phyloP scores from a whole-genome alignment of 2,113 vertebrate genomes.

The Cichladusa arquata region DNA sequence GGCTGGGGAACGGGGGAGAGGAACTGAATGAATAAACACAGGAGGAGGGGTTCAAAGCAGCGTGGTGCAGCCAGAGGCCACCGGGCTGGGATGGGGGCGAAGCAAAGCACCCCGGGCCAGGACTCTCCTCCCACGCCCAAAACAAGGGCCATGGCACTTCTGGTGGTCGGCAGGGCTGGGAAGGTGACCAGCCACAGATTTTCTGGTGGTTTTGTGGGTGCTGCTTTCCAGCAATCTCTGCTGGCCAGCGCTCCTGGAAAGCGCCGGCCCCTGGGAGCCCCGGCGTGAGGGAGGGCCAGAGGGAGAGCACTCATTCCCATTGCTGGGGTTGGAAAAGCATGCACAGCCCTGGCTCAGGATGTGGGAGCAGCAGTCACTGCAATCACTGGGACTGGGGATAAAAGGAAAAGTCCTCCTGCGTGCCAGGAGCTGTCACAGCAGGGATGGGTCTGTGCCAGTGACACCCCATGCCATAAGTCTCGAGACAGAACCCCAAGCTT shows the following conservation, averaged over 20 bases:
- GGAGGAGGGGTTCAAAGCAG: neutral
- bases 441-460: neutral
- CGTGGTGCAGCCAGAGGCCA: neutral
- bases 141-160: neutral
- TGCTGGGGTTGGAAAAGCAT: neutral
- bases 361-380: neutral
- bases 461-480: too few species aligned
- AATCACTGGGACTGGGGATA: neutral
- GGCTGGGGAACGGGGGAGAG: neutral
- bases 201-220: neutral
- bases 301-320: neutral
- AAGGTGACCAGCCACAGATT: neutral
- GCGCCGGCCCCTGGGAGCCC: neutral
- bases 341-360: neutral
- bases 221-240: constrained; percentile 41
- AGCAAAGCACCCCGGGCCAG: neutral
- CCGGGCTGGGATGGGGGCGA: neutral
- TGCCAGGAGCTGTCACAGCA: neutral
- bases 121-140: neutral
- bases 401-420: neutral
- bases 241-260: constrained; percentile 38
- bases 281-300: neutral
- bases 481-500: neutral
- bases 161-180: neutral
- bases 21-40: constrained; percentile 33